Percentiles rank a stretch among this genome's conserved stretches.
phyloP scores from a whole-genome alignment of 2,888 invertebrate species.

The Eilema depressum region DNA sequence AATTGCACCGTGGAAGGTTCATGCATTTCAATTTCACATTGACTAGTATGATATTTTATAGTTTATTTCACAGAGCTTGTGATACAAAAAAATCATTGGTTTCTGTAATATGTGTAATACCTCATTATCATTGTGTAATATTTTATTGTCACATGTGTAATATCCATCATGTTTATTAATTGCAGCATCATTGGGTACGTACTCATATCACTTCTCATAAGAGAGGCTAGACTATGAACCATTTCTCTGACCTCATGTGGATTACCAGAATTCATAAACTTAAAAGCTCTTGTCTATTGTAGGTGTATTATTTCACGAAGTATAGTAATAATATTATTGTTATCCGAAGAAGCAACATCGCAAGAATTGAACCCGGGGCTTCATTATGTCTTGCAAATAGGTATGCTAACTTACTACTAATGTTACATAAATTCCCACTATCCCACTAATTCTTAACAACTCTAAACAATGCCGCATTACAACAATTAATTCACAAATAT shows the following conservation, averaged over 20 bases:
- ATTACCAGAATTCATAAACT: not conserved
- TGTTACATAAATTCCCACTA: not conserved
- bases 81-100: not conserved
- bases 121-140: too few species aligned
- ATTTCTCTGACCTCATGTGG: not conserved
- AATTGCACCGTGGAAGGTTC: slow-evolving; percentile 45
- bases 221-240: not conserved
- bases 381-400: too few species aligned
- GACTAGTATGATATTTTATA: slow-evolving; percentile 24
- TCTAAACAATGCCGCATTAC: slow-evolving; percentile 9
- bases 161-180: not conserved
- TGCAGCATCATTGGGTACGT: not conserved
- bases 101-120: too few species aligned
- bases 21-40: slow-evolving; percentile 50
- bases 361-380: too few species aligned
- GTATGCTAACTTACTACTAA: not conserved
- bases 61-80: too few species aligned
- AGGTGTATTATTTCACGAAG: not conserved
- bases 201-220: not conserved
- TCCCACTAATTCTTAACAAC: not conserved
- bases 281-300: not conserved
- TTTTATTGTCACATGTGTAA: too few species aligned
- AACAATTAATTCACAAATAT: slow-evolving; percentile 22
- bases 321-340: too few species aligned
- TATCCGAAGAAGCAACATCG: too few species aligned